phyloP scores from a whole-genome alignment of 2,888 invertebrate species.

The Eulithis testata region DNA sequence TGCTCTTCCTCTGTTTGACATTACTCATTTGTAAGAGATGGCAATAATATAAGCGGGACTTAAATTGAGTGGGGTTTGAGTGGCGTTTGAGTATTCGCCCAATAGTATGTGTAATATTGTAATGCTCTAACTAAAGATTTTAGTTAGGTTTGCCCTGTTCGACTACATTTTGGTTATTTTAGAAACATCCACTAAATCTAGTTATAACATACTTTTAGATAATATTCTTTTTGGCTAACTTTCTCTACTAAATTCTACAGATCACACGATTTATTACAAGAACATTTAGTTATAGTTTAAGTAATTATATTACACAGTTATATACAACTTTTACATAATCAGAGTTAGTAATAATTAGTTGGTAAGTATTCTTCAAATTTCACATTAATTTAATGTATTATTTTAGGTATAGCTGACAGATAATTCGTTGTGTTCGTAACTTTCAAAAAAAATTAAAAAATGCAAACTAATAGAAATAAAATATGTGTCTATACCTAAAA shows the following conservation, averaged over 20 bases:
- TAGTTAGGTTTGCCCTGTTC: too few species aligned
- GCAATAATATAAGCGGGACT: too few species aligned
- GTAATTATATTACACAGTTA: constrained; percentile 57
- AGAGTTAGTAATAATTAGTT: constrained; percentile 4
- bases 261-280: constrained; percentile 71
- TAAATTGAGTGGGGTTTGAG: too few species aligned
- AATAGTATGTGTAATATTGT: too few species aligned
- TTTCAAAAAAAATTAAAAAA: background rate
- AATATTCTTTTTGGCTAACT: constrained; percentile 53
- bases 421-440: constrained; percentile 30
- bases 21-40: too few species aligned
- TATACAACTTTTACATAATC: constrained; percentile 47
- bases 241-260: constrained; percentile 64
- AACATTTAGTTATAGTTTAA: constrained; percentile 59
- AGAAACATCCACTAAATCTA: constrained; percentile 14
- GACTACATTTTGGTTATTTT: background rate
- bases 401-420: constrained; percentile 12
- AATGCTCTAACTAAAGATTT: too few species aligned
- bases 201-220: constrained; percentile 21
- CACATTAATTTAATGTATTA: constrained; percentile 3
- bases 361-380: constrained; percentile 18
- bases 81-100: too few species aligned
- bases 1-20: too few species aligned
- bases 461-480: too few species aligned
- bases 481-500: too few species aligned